Base-by-base conservation (phyloP, 2,113 vertebrate species). In the Eonycteris spelaea region DNA sequence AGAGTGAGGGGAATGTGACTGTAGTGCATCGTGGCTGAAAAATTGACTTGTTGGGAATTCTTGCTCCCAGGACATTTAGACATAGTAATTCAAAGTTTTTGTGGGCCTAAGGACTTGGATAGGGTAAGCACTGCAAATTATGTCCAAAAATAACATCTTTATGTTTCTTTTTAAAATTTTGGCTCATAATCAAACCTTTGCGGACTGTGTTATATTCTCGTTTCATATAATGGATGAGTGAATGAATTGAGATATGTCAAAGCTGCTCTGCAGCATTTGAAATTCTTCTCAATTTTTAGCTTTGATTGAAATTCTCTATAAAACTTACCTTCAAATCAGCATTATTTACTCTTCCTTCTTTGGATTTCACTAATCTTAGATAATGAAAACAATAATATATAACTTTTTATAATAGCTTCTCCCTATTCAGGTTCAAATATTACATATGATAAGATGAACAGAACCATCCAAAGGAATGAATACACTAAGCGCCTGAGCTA, bases 91-190 rank as follows among this genome's bases (percentile, higher is more conserved):
- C 55, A 77, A 91, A 73, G 86, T 71, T 98, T 87, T 73, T 97
- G 95, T 96, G 94, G 95, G 78, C 38, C 79, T 83, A 92, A 95
- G 74, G 95, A 96, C 1, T 91, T 97, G 93, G 40, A 67, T 71
- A 94, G 86, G 63, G 28, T 57, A 96, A 96, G 38, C 85, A 95
- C 82, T 96, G 14, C 65, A 93, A 78, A 80, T 91, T 95, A 40
- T 90, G 97, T 86, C 96, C 96, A 94, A 95, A 98, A 97, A 95
- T 96, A 93, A 75, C 78, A 86, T 67, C 90, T 94, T 88, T 95
- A 71, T 96, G 16, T 92, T 95, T 91, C 80, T 94, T 89, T 94
- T 77, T 95, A 77, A 92, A 89, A 68, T 75, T 22, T 92, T 96
- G 95, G 87, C 35, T 95, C 96, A 78, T 78, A 97, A 86, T 55